Conservation (phyloP, 2,888 invertebrate genomes). For the Miltochrista miniata region DNA sequence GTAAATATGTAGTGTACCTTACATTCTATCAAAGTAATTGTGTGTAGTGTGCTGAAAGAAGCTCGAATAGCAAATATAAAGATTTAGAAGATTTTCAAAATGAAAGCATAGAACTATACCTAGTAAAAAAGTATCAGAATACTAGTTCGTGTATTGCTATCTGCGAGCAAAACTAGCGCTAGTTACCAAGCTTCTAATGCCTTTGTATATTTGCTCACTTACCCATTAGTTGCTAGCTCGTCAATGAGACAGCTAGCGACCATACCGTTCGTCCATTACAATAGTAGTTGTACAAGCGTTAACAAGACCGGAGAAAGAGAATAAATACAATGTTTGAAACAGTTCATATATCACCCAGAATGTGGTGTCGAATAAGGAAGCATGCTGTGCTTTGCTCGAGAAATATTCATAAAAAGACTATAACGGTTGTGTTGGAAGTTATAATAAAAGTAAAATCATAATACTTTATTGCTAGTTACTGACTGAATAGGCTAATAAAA, state of each 20-base stretch:
- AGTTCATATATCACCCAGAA: conserved; percentile 58
- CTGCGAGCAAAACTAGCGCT: conserved; percentile 48
- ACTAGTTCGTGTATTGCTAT: conserved; percentile 25
- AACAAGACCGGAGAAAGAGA: conserved; percentile 77
- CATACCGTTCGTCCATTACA: conserved; percentile 68
- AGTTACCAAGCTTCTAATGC: conserved; percentile 69
- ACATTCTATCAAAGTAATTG: conserved; percentile 44
- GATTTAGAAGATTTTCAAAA: conserved; percentile 17
- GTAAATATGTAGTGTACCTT: conserved; percentile 5
- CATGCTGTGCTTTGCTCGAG: conserved; percentile 70
- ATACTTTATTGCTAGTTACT: too few relatives aligned
- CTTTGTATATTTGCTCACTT: conserved; percentile 79
- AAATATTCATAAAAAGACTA: conserved; percentile 1
- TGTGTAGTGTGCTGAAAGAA: conserved; percentile 22
- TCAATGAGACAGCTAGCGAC: conserved; percentile 92
- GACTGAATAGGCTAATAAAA: too few relatives aligned
- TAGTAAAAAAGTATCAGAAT: conserved; percentile 18
- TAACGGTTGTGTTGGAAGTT: too few relatives aligned
- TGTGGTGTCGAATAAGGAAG: conserved; percentile 56
- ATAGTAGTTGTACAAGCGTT: conserved; percentile 74
- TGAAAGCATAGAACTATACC: conserved; percentile 35
- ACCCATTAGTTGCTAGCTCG: conserved; percentile 91
- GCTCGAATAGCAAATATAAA: conserved; percentile 20
- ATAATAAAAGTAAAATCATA: too few relatives aligned
- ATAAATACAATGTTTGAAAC: conserved; percentile 67